Evolutionary conservation across 2,888 invertebrate species (phyloP).

Genomic region (Lasioglossum villosulum): DNA sequence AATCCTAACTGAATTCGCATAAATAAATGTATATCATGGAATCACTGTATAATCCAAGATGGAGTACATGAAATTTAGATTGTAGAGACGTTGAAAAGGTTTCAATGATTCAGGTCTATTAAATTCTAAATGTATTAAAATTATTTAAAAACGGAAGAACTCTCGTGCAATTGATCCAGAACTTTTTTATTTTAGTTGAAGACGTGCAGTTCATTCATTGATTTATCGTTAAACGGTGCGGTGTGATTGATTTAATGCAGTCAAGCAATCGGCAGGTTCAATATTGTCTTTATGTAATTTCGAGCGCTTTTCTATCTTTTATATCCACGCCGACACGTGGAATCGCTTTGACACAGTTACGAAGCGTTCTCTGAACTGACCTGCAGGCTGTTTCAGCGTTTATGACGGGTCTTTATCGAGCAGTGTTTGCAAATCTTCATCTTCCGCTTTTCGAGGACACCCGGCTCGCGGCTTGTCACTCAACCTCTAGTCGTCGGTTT

Average conservation of each 20-base stretch:
- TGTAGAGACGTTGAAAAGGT: too few relatives aligned
- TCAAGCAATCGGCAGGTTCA: not conserved
- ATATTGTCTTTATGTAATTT: not conserved
- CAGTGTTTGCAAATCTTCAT: constrained; percentile 12
- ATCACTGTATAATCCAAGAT: too few relatives aligned
- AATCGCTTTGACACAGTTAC: constrained; percentile 9
- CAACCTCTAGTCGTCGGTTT: not conserved
- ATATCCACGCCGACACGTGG: not conserved
- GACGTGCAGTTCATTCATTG: too few relatives aligned
- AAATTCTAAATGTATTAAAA: too few relatives aligned
- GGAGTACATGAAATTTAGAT: too few relatives aligned
- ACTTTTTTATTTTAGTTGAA: too few relatives aligned
- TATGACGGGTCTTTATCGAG: constrained; percentile 15
- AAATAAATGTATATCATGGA: too few relatives aligned
- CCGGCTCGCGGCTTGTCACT: not conserved
- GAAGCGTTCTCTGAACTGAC: not conserved
- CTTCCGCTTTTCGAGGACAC: constrained; percentile 8
- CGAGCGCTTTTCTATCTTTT: not conserved
- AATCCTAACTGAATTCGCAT: too few relatives aligned
- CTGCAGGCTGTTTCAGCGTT: constrained; percentile 9
- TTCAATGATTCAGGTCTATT: too few relatives aligned
- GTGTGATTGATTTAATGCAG: not conserved
- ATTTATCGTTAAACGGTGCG: not conserved
- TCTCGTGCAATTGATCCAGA: too few relatives aligned
- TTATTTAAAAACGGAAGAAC: too few relatives aligned